Evolutionary conservation across 2,888 invertebrate genomes (phyloP), one percentile per base, ranked within the genome.

Genomic region (Chrysolina americana): DNA sequence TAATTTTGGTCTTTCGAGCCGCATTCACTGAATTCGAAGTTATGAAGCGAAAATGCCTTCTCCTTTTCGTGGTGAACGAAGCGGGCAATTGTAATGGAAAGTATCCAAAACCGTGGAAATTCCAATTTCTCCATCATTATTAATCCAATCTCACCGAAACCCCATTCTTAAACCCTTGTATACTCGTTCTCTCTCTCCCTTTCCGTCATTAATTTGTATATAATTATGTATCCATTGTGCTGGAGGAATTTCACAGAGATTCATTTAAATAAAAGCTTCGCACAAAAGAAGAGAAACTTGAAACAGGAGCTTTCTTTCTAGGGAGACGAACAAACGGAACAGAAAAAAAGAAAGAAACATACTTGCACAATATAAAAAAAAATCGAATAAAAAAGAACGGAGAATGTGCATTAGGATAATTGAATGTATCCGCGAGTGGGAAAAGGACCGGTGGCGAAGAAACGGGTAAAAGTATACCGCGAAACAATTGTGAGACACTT

Each of bases 341-440:
- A 68, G 65, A 59, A 66, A 48, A 56, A 47, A n/a, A n/a, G n/a
- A n/a, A 65, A 65, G 47, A 65, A 69, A 65, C 65, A 65, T 53
- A 63, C 68, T 44, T 17, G 53, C 50, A 68, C 72, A 68, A 68
- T 72, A 63, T 66, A 19, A 62, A 65, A 65, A 65, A 65, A 70
- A 41, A 63, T 50, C 56, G 63, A 21, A 62, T 41, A 41, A 15
- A n/a, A 69, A 69, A 65, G 76, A 74, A 71, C 75, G 71, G 65
- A 71, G 74, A 78, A 78, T 78, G 76, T 79, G 75, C 79, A 79
- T 79, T 79, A 79, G 74, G 77, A 77, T 79, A 79, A 79, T 79
- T 79, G 79, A 79, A 79, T 79, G 75, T 77, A 73, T 69, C 74
- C 70, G 66, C 63, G 53, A 50, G 69, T 71, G 72, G 69, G 41